A percentile compares a stretch with the other conserved stretches of the same genome.
These are phyloP conservation scores for Melipona quadrifasciata DNA, from an alignment of 1,140 invertebrate species.

Conservation along the genomic window DNA sequence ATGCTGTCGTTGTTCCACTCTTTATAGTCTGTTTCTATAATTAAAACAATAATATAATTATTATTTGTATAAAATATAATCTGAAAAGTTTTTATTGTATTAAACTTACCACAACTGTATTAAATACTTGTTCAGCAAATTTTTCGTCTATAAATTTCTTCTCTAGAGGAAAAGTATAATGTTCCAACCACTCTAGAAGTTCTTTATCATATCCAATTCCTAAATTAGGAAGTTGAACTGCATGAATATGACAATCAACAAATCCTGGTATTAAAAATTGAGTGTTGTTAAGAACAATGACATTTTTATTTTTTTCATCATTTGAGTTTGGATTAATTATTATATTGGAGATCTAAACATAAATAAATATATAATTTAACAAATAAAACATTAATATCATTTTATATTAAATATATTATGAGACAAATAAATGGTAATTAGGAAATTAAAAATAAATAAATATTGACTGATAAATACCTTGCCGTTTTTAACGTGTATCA, in stretches of 20 bases:
- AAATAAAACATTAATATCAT: not conserved
- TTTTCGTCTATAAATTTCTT: conserved; percentile 86
- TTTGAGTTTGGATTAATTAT: conserved; percentile 31
- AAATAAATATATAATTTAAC: conserved; percentile 17
- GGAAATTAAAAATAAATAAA: conserved; percentile 44
- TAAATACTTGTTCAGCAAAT: conserved; percentile 89
- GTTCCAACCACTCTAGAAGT: conserved; percentile 91
- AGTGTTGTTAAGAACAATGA: conserved; percentile 77
- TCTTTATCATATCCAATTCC: conserved; percentile 91
- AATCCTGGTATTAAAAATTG: conserved; percentile 94
- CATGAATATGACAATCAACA: conserved; percentile 94
- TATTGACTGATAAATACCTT: conserved; percentile 72
- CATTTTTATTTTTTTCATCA: not conserved
- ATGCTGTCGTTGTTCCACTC: conserved; percentile 93
- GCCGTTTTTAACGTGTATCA: conserved; percentile 78
- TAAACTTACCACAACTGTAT: conserved; percentile 87
- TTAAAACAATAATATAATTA: not conserved
- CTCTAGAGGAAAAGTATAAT: conserved; percentile 94
- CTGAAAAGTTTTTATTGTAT: not conserved
- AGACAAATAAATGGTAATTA: conserved; percentile 25
- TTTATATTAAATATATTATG: conserved; percentile 17
- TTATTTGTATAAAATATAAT: not conserved
- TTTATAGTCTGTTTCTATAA: conserved; percentile 86
- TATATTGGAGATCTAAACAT: conserved; percentile 66
- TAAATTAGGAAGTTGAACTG: conserved; percentile 92